phyloP scores from a whole-genome alignment of 2,888 invertebrate species.

The Lasioglossum malachurum region DNA sequence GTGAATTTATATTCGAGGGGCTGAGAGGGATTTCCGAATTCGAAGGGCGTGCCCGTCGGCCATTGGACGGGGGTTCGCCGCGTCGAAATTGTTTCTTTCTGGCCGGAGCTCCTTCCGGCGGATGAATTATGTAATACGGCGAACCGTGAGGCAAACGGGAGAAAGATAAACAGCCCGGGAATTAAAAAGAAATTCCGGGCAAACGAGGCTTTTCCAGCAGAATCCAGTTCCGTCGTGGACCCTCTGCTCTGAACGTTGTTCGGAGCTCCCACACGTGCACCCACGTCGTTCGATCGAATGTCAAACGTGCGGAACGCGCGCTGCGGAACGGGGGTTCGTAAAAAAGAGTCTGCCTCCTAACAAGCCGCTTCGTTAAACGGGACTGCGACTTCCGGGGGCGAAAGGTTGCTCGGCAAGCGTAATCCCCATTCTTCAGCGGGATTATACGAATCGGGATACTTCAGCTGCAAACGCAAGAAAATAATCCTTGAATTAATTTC shows the following conservation, averaged over 20 bases:
- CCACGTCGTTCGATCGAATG: neutral
- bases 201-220: neutral
- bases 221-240: neutral
- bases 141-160: neutral
- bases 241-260: neutral
- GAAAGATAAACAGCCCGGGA: neutral
- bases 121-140: neutral
- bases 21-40: conserved; percentile 13
- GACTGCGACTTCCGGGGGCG: neutral
- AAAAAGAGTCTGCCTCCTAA: neutral
- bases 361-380: conserved; percentile 1
- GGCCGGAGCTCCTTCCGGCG: neutral
- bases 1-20: conserved; percentile 15
- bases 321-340: neutral
- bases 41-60: neutral
- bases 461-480: neutral
- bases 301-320: neutral
- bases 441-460: conserved; percentile 14
- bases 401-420: neutral
- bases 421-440: neutral
- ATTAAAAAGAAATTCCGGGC: neutral
- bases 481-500: conserved; percentile 3
- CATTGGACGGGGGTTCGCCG: neutral
- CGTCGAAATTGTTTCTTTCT: neutral
- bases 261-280: neutral